phyloP scores from a whole-genome alignment of 2,888 invertebrate genomes.

The Drosophila mulleri region DNA sequence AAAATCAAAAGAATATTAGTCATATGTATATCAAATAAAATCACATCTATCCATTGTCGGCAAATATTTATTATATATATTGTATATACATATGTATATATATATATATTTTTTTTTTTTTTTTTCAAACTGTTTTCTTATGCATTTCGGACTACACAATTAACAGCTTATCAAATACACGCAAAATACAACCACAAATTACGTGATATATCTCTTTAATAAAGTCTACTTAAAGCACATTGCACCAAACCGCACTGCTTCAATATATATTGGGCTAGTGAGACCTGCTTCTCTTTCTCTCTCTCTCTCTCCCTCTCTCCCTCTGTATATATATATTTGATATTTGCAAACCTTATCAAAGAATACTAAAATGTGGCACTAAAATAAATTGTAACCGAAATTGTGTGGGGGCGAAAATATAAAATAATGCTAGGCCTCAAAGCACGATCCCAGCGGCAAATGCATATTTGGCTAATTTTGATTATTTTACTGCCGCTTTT shows the following conservation, averaged over 20 bases:
- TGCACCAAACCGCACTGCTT: background rate
- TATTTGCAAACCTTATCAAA: constrained; percentile 25
- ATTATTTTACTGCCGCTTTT: constrained; percentile 73
- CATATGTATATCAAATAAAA: no score
- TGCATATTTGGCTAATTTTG: constrained; percentile 72
- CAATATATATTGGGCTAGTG: background rate
- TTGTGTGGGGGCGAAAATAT: constrained; percentile 9
- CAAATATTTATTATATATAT: background rate
- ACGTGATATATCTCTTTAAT: background rate
- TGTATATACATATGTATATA: no score
- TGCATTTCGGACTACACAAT: background rate
- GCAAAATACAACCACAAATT: background rate
- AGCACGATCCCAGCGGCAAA: constrained; percentile 47
- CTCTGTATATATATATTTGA: constrained; percentile 11
- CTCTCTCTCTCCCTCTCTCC: constrained; percentile 6
- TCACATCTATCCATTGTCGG: background rate
- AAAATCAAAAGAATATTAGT: no score
- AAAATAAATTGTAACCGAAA: constrained; percentile 46
- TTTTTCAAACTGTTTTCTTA: background rate
- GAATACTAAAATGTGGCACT: constrained; percentile 35
- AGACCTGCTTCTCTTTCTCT: background rate
- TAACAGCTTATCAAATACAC: background rate
- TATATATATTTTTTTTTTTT: background rate
- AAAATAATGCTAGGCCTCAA: constrained; percentile 35
- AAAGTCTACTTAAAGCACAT: background rate